Base-by-base conservation (phyloP, 2,113 vertebrate species). In the Tylochromis polylepis region DNA sequence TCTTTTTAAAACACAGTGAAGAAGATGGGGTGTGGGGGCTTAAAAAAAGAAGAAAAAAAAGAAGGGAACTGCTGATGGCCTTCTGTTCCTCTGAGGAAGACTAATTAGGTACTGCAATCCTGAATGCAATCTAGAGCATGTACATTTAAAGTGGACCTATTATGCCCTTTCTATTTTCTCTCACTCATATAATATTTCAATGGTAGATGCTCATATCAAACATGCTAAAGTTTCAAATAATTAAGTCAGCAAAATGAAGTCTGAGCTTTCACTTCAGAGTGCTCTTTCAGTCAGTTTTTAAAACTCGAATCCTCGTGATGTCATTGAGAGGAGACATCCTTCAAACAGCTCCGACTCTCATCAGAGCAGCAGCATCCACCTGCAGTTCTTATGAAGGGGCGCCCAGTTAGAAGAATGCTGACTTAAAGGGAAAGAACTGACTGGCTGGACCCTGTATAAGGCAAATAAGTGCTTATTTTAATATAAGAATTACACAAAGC, bases 1-100 rank as follows among this genome's bases (percentile, higher is more conserved):
- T 75, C 55, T 86, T 80, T 91, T 87, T 34, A 89, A 85, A 87
- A 29, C 70, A 51, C 24, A 27, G 22, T 31, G 43, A 31, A 75
- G 51, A 56, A 2, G 81, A 81, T 72, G 55, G 53, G 75, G 5
- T 51, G 80, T 75, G 11, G 58, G 60, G 55, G 34, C 72, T 58
- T 88, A 12, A 81, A 72, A 56, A 58, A 41, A 5, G 10, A 56
- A 56, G 14, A 77, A 43, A 46, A 56, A 15, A 77, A 43, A 46
- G 3, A 43, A 67, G 34, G 70, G 31, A 70, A 38, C 78, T 84
- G 60, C 34, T 86, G 57, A 41, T 79, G 46, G 27, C 24, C 38
- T 53, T 70, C 65, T 82, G 55, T 85, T 59, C 65, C 38, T 58
- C 79, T 62, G 82, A 43, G 15, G 51, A 79, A 77, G 70, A 82